These are phyloP conservation scores for Copidosoma aretas DNA, from an alignment of 2,888 invertebrate genomes.

Conservation along the genomic window DNA sequence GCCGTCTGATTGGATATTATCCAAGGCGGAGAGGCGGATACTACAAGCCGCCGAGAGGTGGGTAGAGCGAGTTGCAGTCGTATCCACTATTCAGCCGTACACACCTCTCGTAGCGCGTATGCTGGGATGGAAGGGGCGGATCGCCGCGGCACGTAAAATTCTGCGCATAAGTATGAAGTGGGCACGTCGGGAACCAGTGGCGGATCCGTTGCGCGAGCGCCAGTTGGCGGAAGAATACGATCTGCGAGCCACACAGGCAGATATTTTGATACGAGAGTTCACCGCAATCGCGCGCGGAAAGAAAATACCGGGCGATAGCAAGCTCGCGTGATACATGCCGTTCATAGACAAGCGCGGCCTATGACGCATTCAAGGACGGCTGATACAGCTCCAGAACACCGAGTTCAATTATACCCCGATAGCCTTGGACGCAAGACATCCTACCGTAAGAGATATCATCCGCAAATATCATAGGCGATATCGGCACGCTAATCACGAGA, in stretches of 20 bases:
- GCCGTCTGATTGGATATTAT: too few relatives aligned
- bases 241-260: conserved; percentile 12
- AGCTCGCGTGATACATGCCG: conserved; percentile 13
- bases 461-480: conserved; percentile 19
- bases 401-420: conserved; percentile 5
- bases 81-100: too few relatives aligned
- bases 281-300: too few relatives aligned
- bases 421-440: conserved; percentile 27
- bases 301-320: background rate
- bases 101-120: too few relatives aligned
- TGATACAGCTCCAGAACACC: background rate
- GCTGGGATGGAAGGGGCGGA: too few relatives aligned
- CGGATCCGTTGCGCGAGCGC: too few relatives aligned
- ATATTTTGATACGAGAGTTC: conserved; percentile 16
- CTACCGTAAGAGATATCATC: conserved; percentile 6
- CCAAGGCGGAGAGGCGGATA: too few relatives aligned
- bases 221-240: background rate
- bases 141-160: background rate
- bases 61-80: too few relatives aligned
- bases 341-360: conserved; percentile 23
- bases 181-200: too few relatives aligned
- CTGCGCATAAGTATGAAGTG: too few relatives aligned
- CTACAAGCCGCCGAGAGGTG: too few relatives aligned
- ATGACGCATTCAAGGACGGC: conserved; percentile 16
- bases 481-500: conserved; percentile 25